Conservation (phyloP, 2,113 vertebrate species). For the Cairina moschata region DNA sequence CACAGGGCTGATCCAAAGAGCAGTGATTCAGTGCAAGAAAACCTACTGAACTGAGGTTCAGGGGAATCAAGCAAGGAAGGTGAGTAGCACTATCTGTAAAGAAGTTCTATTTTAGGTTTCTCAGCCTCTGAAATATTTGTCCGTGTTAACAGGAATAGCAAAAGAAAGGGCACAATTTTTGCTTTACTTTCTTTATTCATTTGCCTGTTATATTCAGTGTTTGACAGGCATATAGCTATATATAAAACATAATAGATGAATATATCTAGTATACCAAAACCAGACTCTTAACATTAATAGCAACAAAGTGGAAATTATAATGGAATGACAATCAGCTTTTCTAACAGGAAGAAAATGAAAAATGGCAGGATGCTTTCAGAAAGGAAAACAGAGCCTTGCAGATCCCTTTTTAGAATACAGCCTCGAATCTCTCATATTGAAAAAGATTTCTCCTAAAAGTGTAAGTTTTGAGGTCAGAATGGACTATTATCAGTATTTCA, state of each 20-base stretch:
- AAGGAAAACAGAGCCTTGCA: neutral
- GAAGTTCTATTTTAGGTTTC: constrained; percentile 6
- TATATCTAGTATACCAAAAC: neutral
- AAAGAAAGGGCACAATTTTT: constrained; percentile 4
- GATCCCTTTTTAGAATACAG: neutral
- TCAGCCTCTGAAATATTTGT: neutral
- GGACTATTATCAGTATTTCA: neutral
- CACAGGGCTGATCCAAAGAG: neutral
- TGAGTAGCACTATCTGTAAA: neutral
- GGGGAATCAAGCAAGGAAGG: neutral
- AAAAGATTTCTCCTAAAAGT: neutral
- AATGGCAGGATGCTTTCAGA: neutral
- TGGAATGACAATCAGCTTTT: neutral
- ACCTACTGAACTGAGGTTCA: neutral
- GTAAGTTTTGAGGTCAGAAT: neutral
- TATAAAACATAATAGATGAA: constrained; percentile 15
- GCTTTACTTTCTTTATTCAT: neutral
- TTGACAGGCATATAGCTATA: constrained; percentile 19
- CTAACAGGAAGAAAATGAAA: neutral
- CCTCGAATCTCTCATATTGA: neutral
- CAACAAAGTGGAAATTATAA: constrained; percentile 24
- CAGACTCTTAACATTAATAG: neutral
- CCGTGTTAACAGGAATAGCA: neutral
- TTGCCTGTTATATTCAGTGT: neutral
- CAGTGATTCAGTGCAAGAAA: neutral